These are phyloP conservation scores for Leptogaster cylindrica DNA, from an alignment of 2,888 invertebrate species.

Conservation along the genomic window DNA sequence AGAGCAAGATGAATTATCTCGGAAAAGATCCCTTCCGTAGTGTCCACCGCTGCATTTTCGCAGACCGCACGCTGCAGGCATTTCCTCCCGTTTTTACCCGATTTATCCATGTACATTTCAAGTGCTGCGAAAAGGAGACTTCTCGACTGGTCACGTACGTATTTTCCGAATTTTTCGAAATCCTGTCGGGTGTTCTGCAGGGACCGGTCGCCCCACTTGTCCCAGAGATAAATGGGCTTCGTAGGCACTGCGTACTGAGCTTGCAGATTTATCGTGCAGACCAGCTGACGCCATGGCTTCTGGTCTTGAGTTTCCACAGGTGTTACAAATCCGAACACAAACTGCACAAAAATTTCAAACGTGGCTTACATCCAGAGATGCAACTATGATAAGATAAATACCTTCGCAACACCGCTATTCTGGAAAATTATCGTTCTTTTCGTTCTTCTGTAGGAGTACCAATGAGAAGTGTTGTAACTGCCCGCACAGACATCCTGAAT, in stretches of 20 bases:
- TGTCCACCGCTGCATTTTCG: constrained; percentile 39
- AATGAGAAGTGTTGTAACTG: too few species aligned
- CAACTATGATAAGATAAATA: not conserved
- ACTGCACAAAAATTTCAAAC: not conserved
- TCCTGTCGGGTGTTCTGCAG: constrained; percentile 3
- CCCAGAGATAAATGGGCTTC: constrained; percentile 22
- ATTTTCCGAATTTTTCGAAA: constrained; percentile 37
- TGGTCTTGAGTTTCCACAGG: constrained; percentile 6
- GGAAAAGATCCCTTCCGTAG: constrained; percentile 11
- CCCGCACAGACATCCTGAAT: too few species aligned
- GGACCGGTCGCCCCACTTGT: constrained; percentile 35
- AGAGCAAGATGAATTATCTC: constrained; percentile 31
- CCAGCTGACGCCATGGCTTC: constrained; percentile 22
- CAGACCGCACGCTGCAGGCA: constrained; percentile 43
- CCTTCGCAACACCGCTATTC: constrained; percentile 22
- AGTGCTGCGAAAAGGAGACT: constrained; percentile 32
- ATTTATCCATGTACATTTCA: constrained; percentile 38
- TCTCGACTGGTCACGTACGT: constrained; percentile 39
- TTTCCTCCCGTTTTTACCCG: constrained; percentile 40
- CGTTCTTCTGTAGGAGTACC: too few species aligned
- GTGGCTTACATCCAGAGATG: not conserved
- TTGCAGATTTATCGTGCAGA: constrained; percentile 13
- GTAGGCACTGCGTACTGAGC: constrained; percentile 25
- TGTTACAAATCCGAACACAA: constrained; percentile 11
- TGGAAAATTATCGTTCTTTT: constrained; percentile 15